These are phyloP conservation scores for Hirundichthys speculiger DNA, from an alignment of 2,113 vertebrate genomes.

Conservation along the genomic window DNA sequence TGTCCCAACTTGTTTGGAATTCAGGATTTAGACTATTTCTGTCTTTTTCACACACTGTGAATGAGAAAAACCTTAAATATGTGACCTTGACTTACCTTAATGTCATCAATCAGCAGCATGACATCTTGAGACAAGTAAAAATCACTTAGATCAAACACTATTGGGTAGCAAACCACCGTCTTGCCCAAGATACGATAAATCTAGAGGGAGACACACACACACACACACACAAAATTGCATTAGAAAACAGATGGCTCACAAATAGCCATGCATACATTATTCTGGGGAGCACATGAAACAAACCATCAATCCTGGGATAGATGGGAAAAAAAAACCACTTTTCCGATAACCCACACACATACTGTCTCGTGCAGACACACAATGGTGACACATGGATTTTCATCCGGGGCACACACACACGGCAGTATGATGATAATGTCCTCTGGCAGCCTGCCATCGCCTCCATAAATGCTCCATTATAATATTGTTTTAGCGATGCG, in stretches of 20 bases:
- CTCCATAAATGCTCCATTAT: constrained; percentile 65
- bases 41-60: too few species aligned
- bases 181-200: constrained; percentile 97
- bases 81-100: constrained; percentile 86
- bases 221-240: constrained; percentile 26
- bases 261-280: constrained; percentile 54
- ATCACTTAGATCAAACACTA: constrained; percentile 98
- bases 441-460: constrained; percentile 66
- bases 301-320: constrained; percentile 57
- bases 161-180: constrained; percentile 97
- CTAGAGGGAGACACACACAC: constrained; percentile 71
- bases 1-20: too few species aligned
- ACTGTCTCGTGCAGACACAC: constrained; percentile 18
- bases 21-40: too few species aligned
- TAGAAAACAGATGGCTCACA: constrained; percentile 55
- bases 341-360: constrained; percentile 26
- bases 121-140: constrained; percentile 99
- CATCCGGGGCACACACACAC: too few species aligned
- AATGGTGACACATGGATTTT: neutral
- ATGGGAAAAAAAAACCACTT: constrained; percentile 35
- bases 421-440: constrained; percentile 59
- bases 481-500: constrained; percentile 61
- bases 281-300: constrained; percentile 64
- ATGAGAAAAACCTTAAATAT: neutral
- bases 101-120: constrained; percentile 97